Evolutionary conservation across 2,113 vertebrate genomes (phyloP), one percentile per base, ranked within the genome.

Genomic region (Menidia beryllina): DNA sequence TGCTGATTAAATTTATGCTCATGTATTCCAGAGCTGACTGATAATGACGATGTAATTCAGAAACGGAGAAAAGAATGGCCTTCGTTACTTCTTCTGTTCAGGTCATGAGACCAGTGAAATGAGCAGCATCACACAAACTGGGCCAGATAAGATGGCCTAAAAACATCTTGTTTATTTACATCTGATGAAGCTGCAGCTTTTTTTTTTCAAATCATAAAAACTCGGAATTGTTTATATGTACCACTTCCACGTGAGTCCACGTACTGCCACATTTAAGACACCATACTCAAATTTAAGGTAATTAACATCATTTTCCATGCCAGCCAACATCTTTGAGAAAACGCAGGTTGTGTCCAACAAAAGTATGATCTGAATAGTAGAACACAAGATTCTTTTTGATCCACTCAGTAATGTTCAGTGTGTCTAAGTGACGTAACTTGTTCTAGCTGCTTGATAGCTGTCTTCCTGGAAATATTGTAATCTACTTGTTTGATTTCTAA

Each of bases 1-100:
- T 45, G 30, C 53, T 81, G 60, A 54, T 86, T 66, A 63, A 61
- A 79, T 79, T 77, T 30, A 70, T 21, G 20, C 47, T 61, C 27
- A 56, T n/a, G 14, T 20, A 25, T 17, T 59, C 23, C 23, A 41
- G 21, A 62, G 12, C 23, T n/a, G 47, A 21, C 26, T 13, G n/a
- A 62, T 61, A 50, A 54, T 25, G 49, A 53, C 47, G 27, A 20
- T 17, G 17, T 30, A 15, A 34, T 23, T 45, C 34, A 55, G 19
- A 17, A 23, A 54, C 24, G 45, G 55, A 67, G 19, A 27, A 5
- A 3, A 67, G 51, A 30, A 15, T 60, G 54, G 41, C 10, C 26
- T 62, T 45, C 19, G 51, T 36, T 51, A n/a, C 24, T 54, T 66
- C 24, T 20, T 57, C 51, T 63, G 34, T 63, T 34, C 23, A 41